Evolutionary conservation across 2,797 vertebrate genomes (phyloP), one percentile per base, ranked within the genome.

Genomic region (Xiphorhynchus erythropygius): DNA sequence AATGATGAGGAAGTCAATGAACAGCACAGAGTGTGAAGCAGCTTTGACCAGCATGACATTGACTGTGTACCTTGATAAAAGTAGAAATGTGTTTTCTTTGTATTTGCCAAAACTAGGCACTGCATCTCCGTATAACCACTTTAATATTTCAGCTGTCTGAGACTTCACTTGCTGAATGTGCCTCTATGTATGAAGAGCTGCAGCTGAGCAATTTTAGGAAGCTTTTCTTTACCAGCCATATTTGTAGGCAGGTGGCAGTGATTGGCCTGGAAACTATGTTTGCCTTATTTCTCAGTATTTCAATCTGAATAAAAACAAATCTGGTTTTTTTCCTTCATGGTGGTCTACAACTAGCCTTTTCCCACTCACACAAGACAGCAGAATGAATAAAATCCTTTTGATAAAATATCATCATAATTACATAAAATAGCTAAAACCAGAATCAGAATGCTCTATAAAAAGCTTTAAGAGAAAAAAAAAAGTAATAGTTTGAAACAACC

Each of bases 141-240:
- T 71, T 60, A 69, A 27, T 63, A 88, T 73, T 91, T 82, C 18
- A 74, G 1, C 28, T 67, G 11, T 42, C 59, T 87, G 41, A 82
- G 56, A 64, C 15, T n/a, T 82, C 24, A 21, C 11, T 88, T 81
- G 32, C 49, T 69, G 30, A 85, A 69, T 68, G 35, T 22, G 18
- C 32, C 32, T 27, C 50, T 60, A 3, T 27, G 13, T 78, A 32
- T 7, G 50, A 85, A 87, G 64, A 85, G 42, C 56, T 68, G 89
- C 65, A 90, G 65, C 77, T 74, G 73, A 75, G 82, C 39, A 86
- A 57, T 87, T 93, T 80, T 71, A 84, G 75, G 41, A 89, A 76
- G n/a, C 35, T 70, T 84, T 50, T 62, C 76, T 86, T 82, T 75
- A 60, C 47, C 25, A 35, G 41, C 15, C 25, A 13, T 68, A 74